Percentiles rank a stretch among this genome's conserved stretches.
phyloP scores from a whole-genome alignment of 2,113 vertebrate species.

The Mola mola region DNA sequence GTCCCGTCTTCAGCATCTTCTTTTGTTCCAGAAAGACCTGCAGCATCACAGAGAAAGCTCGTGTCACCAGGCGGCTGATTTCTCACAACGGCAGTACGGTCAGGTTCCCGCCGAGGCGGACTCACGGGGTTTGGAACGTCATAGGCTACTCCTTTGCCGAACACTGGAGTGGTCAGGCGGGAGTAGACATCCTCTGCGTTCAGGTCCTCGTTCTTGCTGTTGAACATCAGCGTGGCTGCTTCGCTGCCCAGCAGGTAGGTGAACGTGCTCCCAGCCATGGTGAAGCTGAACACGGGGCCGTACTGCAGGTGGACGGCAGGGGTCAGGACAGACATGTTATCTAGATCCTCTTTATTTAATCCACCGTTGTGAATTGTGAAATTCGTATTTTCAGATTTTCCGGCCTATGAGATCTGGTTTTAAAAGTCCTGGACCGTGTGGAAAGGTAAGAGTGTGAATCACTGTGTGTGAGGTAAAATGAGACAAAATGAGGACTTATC shows the following conservation, averaged over 20 bases:
- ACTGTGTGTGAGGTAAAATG: no score
- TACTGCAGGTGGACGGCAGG: slow-evolving; percentile 81
- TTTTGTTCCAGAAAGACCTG: slow-evolving; percentile 98
- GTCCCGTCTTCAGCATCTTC: slow-evolving; percentile 96
- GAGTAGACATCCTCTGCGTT: slow-evolving; percentile 97
- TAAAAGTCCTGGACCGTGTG: no score
- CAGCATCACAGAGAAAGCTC: background rate
- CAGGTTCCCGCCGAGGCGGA: no score
- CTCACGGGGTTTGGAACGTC: slow-evolving; percentile 92
- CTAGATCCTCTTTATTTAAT: background rate
- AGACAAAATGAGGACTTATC: no score
- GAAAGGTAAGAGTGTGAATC: no score
- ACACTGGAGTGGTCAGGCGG: slow-evolving; percentile 92
- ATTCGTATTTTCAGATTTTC: no score
- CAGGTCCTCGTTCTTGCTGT: slow-evolving; percentile 96
- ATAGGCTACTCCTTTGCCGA: slow-evolving; percentile 96
- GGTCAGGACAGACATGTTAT: background rate
- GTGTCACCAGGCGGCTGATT: no score
- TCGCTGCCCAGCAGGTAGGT: slow-evolving; percentile 96
- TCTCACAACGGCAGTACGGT: no score
- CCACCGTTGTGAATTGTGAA: no score
- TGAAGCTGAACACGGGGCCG: slow-evolving; percentile 97
- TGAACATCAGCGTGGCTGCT: slow-evolving; percentile 93
- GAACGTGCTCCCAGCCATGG: slow-evolving; percentile 97
- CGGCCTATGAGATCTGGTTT: no score